A percentile compares a stretch with the other conserved stretches of the same genome.
Evolutionary conservation across 2,113 vertebrate genomes (phyloP).

Genomic region (Toxotes jaculatrix): DNA sequence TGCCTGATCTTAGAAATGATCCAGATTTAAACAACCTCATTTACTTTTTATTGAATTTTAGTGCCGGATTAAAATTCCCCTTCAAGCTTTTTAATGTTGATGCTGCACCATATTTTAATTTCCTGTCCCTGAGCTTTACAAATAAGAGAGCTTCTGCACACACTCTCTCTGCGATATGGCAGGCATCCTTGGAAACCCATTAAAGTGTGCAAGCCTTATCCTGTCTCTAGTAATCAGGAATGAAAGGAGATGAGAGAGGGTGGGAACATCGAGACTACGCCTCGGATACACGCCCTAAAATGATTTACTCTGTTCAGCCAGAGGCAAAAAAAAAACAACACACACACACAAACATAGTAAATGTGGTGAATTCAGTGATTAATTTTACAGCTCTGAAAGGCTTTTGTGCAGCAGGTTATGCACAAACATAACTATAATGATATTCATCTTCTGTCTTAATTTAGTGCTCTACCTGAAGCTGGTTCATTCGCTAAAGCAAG

Average conservation of each 20-base stretch:
- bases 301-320: background rate
- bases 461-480: background rate
- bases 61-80: background rate
- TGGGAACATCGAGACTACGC: slow-evolving; percentile 28
- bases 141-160: background rate
- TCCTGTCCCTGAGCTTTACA: background rate
- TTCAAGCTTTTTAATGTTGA: background rate
- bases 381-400: background rate
- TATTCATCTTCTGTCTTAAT: background rate
- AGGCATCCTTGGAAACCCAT: background rate
- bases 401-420: background rate
- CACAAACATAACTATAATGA: background rate
- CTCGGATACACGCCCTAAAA: slow-evolving; percentile 53
- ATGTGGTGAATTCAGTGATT: background rate
- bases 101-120: background rate
- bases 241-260: slow-evolving; percentile 26
- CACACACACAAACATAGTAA: background rate
- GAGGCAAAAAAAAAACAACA: background rate
- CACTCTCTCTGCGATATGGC: background rate
- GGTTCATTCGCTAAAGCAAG: background rate
- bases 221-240: slow-evolving; percentile 48
- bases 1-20: background rate
- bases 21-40: background rate
- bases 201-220: slow-evolving; percentile 55
- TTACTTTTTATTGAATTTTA: background rate